Evolutionary conservation across 2,797 vertebrate genomes (phyloP), one percentile per base, ranked within the genome.

Genomic region (Adrianichthys oophorus): DNA sequence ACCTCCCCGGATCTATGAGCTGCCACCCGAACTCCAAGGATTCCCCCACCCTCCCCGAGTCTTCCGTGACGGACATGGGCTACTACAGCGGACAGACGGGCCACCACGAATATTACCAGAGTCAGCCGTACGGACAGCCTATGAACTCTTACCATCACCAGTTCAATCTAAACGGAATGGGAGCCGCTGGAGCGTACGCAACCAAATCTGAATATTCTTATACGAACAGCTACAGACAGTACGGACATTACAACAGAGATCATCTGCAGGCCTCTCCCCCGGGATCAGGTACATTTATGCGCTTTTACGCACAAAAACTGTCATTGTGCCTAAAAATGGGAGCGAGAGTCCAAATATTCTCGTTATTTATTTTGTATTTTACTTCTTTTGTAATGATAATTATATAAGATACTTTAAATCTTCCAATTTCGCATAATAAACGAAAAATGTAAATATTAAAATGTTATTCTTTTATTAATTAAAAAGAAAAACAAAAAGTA

Each of bases 1-100:
- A 98, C 58, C 93, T 99, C 16, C 95, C 95, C 53, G 93, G 94
- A 89, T 97, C 96, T 59, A 94, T 98, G 75, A 95, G 94, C 77
- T 98, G 96, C 93, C 96, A 99, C 80, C 94, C 96, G 19, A 93
- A 88, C 74, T 95, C 95, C 82, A 99, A 99, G 91, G 96, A 99
- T 87, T 98, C 97, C 4, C 96, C 97, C 15, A 98, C 97, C 4
- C 91, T 98, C 15, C 97, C 97, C 0, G 97, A 98, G 87, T 98
- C 96, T 3, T 95, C 96, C 0, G 94, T 98, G 82, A 98, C 97
- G 42, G 97, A 99, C 65, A 91, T 98, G 93, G 96, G 96, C 84
- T 98, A 96, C 90, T 98, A 97, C 91, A 97, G 93, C 73, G 89
- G 92, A 21, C 93, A 94, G 46, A 76, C 90, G 65, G 66, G 82